Conservation (phyloP, 1,140 invertebrate genomes). For the Cherax quadricarinatus region DNA sequence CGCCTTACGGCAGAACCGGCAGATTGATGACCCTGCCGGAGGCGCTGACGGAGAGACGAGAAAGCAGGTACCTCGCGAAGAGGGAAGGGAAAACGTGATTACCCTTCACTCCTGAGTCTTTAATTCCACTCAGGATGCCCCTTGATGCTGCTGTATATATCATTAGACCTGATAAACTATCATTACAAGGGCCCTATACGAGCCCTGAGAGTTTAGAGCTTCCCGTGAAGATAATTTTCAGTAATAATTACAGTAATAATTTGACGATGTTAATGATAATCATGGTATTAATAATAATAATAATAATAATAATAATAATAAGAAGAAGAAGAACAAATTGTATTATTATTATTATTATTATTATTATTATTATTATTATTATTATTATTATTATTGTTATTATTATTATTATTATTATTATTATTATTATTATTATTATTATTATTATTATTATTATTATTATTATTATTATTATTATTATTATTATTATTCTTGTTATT, state of each 20-base stretch:
- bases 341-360: background rate
- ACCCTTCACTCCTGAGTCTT: no score
- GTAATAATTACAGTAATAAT: background rate
- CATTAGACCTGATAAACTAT: no score
- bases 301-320: slow-evolving; percentile 9
- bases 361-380: background rate
- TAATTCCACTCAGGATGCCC: no score
- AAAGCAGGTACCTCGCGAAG: no score
- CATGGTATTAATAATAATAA: background rate
- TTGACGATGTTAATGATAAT: background rate
- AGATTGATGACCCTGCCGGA: no score
- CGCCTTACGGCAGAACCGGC: no score
- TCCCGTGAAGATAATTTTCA: no score
- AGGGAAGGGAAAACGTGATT: no score
- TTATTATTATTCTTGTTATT: background rate
- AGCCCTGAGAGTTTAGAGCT: no score
- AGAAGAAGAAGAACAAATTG: background rate
- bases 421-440: background rate
- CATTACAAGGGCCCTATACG: no score
- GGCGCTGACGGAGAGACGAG: no score
- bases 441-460: background rate
- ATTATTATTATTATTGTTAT: background rate
- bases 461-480: background rate
- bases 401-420: slow-evolving; percentile 6
- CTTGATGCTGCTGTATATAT: no score